Conservation (phyloP, 64 coral and sea anemone species). For the Platygyra sinensis region DNA sequence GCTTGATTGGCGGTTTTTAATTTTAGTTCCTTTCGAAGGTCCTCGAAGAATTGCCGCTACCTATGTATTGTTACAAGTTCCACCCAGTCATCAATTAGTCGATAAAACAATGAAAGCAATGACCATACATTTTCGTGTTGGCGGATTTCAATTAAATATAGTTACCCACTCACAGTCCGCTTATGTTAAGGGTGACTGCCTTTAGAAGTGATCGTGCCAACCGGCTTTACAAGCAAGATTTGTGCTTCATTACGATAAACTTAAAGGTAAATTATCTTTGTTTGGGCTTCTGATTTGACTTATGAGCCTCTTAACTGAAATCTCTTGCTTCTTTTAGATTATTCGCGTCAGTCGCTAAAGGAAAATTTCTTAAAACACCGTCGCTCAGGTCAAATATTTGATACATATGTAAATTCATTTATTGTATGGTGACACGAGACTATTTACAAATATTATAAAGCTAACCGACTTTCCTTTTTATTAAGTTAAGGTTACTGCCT, state of each 20-base stretch:
- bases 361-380: too few relatives aligned
- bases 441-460: too few relatives aligned
- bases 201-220: neutral
- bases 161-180: neutral
- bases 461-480: too few relatives aligned
- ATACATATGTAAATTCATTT: too few relatives aligned
- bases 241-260: neutral
- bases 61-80: neutral
- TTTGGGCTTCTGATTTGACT: neutral
- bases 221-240: neutral
- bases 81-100: neutral
- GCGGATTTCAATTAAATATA: neutral
- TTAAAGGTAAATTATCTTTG: neutral
- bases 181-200: neutral
- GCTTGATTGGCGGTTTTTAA: neutral
- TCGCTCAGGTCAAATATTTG: too few relatives aligned
- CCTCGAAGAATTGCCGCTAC: neutral
- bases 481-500: too few relatives aligned
- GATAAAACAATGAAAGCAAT: neutral
- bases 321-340: neutral
- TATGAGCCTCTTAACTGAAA: neutral
- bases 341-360: too few relatives aligned
- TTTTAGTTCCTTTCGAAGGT: neutral
- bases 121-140: neutral
- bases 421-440: too few relatives aligned